phyloP scores from a whole-genome alignment of 2,797 vertebrate species.

The Brachyrhaphis roseni region DNA sequence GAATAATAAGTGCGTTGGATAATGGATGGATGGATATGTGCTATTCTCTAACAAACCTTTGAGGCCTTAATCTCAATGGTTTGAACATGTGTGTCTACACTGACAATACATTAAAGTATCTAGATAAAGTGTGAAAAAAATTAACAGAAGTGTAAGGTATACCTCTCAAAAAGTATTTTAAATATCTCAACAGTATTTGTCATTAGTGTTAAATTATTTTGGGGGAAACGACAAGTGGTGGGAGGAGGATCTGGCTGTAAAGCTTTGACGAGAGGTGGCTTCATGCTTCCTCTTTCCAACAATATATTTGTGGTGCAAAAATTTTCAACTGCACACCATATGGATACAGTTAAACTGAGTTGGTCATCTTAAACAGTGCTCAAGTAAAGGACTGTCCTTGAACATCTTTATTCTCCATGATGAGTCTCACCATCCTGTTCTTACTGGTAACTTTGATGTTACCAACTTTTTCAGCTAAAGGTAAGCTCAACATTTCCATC shows the following conservation, averaged over 20 bases:
- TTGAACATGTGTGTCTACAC: not conserved
- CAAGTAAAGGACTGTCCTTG: not conserved
- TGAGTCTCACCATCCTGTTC: not conserved
- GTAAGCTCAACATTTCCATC: not conserved
- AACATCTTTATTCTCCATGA: not conserved
- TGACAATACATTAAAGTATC: not conserved
- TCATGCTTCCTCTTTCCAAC: conserved; percentile 1
- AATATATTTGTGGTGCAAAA: not conserved
- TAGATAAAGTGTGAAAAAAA: not conserved
- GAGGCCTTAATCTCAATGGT: not conserved
- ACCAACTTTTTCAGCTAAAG: not conserved
- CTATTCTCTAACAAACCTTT: not conserved
- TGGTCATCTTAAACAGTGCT: not conserved
- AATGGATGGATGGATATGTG: no score
- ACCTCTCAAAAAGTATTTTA: not conserved
- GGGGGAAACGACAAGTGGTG: not conserved
- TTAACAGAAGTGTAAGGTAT: not conserved
- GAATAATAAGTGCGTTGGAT: no score
- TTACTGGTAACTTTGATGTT: not conserved
- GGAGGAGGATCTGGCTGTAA: not conserved
- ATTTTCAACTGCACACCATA: not conserved
- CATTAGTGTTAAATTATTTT: not conserved
- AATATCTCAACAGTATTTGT: not conserved
- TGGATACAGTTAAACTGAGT: not conserved
- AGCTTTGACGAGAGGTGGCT: not conserved